phyloP scores from a whole-genome alignment of 2,113 vertebrate species.

The Cynocephalus volans region DNA sequence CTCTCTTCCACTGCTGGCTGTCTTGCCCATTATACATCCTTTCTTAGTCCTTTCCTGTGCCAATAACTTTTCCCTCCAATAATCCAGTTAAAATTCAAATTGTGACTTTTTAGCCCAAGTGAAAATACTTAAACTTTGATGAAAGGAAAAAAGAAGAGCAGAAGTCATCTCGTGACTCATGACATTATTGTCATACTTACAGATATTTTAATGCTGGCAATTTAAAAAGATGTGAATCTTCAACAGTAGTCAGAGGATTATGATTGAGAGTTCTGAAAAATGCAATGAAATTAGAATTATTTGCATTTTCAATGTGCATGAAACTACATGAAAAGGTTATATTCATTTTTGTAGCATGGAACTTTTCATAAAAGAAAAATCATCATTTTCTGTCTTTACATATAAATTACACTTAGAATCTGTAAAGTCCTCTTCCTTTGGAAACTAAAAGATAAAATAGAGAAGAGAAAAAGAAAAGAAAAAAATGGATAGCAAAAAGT shows the following conservation, averaged over 20 bases:
- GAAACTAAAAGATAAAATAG: neutral
- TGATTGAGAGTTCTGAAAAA: conserved; percentile 85
- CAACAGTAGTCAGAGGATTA: conserved; percentile 82
- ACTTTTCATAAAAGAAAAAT: neutral
- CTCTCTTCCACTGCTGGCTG: neutral
- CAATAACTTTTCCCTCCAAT: neutral
- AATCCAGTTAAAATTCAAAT: conserved; percentile 51
- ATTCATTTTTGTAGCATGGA: neutral
- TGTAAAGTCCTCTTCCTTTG: neutral
- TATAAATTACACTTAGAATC: conserved; percentile 16
- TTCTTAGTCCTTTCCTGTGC: neutral
- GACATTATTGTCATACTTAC: no score
- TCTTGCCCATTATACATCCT: neutral
- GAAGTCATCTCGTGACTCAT: no score
- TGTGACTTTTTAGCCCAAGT: neutral
- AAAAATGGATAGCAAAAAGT: neutral
- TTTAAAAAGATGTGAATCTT: conserved; percentile 67
- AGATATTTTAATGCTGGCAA: no score
- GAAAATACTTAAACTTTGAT: neutral
- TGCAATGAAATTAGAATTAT: conserved; percentile 51
- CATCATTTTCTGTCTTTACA: conserved; percentile 26
- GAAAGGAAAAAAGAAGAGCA: no score
- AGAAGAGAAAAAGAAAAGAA: neutral
- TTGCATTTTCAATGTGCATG: neutral
- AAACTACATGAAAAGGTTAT: neutral